A percentile compares a stretch with the other conserved stretches of the same genome.
These are phyloP conservation scores for Zeuzera pyrina DNA, from an alignment of 2,888 invertebrate genomes.

Conservation along the genomic window DNA sequence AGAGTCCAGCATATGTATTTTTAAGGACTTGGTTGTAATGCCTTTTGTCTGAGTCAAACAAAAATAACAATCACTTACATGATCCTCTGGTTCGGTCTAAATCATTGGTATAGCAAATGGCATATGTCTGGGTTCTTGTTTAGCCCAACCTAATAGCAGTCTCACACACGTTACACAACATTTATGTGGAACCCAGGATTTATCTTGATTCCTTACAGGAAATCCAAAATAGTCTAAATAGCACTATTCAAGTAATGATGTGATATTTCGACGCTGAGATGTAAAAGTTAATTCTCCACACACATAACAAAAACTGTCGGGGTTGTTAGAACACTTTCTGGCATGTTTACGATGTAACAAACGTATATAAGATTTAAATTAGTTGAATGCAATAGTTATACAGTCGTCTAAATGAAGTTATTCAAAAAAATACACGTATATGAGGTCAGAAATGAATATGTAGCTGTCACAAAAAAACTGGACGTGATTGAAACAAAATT, in stretches of 20 bases:
- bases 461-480: no score
- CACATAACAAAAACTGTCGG: no score
- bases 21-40: no score
- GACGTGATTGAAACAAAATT: no score
- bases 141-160: constrained; percentile 7
- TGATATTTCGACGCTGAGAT: constrained; percentile 4
- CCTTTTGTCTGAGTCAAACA: constrained; percentile 11
- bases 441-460: no score
- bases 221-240: constrained; percentile 9
- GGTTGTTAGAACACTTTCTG: no score
- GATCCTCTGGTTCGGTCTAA: constrained; percentile 6
- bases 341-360: no score
- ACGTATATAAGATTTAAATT: no score
- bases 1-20: constrained; percentile 10
- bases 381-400: no score
- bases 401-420: no score
- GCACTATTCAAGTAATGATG: constrained; percentile 4
- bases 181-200: constrained; percentile 10
- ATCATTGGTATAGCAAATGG: constrained; percentile 11
- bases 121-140: constrained; percentile 11
- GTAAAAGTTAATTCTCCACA: no score
- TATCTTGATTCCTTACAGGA: constrained; percentile 7
- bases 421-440: no score
- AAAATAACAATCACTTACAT: constrained; percentile 8
- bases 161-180: constrained; percentile 7